A percentile compares a stretch with the other conserved stretches of the same genome.
phyloP scores from a whole-genome alignment of 2,113 vertebrate species.

The Pomatorhinus ruficollis region DNA sequence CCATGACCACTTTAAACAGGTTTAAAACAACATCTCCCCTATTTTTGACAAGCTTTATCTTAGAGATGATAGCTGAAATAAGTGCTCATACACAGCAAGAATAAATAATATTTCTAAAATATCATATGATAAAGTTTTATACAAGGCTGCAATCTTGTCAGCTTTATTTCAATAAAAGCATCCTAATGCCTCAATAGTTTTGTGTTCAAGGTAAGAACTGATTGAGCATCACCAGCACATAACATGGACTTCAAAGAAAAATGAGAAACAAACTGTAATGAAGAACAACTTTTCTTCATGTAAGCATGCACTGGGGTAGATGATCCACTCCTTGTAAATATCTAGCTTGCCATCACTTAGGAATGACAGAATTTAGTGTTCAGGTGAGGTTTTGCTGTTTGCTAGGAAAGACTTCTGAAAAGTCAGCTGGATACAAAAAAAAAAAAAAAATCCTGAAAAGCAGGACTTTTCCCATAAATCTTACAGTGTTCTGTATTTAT shows the following conservation, averaged over 20 bases:
- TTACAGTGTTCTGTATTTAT: neutral
- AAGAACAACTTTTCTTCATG: neutral
- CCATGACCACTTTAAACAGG: neutral
- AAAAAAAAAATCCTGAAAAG: neutral
- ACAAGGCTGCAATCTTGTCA: neutral
- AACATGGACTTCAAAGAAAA: neutral
- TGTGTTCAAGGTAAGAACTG: neutral
- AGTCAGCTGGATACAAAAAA: neutral
- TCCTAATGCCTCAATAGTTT: rapidly evolving
- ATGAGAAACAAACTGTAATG: rapidly evolving
- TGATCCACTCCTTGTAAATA: neutral
- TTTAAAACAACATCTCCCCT: neutral
- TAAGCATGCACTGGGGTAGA: rapidly evolving
- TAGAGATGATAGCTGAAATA: neutral
- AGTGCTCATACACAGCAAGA: neutral
- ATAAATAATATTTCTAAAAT: neutral
- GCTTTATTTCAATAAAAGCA: neutral
- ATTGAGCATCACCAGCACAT: neutral
- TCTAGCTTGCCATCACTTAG: neutral
- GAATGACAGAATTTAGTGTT: neutral
- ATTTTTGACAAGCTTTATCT: neutral
- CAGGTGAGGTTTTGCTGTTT: neutral
- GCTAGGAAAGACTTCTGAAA: neutral
- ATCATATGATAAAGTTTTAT: rapidly evolving
- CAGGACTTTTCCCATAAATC: neutral